Conservation (phyloP, 2,888 invertebrate species). For the Dryocosmus kuriphilus region DNA sequence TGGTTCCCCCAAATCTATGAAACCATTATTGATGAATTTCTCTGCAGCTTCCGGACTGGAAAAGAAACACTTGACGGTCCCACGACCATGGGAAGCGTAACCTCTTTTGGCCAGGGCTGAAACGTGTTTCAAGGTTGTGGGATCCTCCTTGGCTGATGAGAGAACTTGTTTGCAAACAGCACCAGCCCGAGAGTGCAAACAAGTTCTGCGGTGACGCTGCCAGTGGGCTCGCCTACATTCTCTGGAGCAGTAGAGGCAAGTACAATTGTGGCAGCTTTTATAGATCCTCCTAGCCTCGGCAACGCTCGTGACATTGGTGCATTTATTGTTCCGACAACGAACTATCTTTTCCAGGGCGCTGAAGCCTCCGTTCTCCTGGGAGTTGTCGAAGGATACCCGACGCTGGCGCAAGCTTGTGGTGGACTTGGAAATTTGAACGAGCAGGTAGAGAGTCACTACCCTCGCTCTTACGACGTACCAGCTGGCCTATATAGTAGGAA, state of each 20-base stretch:
- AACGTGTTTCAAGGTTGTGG: slow-evolving; percentile 86
- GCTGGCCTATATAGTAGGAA: slow-evolving; percentile 66
- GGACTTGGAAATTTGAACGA: slow-evolving; percentile 54
- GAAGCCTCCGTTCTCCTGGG: slow-evolving; percentile 77
- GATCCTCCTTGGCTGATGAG: slow-evolving; percentile 88
- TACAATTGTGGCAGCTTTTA: slow-evolving; percentile 97
- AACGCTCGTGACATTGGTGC: slow-evolving; percentile 85
- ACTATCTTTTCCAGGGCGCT: slow-evolving; percentile 80
- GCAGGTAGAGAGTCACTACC: slow-evolving; percentile 80
- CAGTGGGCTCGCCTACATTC: slow-evolving; percentile 95
- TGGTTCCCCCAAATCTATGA: slow-evolving; percentile 88
- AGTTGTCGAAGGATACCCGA: slow-evolving; percentile 81
- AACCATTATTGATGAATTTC: slow-evolving; percentile 88
- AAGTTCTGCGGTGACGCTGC: slow-evolving; percentile 94
- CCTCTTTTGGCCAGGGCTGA: slow-evolving; percentile 92
- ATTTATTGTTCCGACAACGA: slow-evolving; percentile 90
- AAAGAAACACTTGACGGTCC: slow-evolving; percentile 95
- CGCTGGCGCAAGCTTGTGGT: slow-evolving; percentile 61
- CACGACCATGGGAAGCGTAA: slow-evolving; percentile 90
- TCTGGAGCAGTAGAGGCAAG: slow-evolving; percentile 94
- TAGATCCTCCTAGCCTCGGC: slow-evolving; percentile 89
- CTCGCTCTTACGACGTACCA: slow-evolving; percentile 82
- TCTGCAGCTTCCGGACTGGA: slow-evolving; percentile 92
- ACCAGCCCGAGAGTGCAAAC: slow-evolving; percentile 93
- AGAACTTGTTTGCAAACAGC: slow-evolving; percentile 92